These are phyloP conservation scores for Astyanax mexicanus DNA, from an alignment of 2,797 vertebrate species.

Conservation along the genomic window DNA sequence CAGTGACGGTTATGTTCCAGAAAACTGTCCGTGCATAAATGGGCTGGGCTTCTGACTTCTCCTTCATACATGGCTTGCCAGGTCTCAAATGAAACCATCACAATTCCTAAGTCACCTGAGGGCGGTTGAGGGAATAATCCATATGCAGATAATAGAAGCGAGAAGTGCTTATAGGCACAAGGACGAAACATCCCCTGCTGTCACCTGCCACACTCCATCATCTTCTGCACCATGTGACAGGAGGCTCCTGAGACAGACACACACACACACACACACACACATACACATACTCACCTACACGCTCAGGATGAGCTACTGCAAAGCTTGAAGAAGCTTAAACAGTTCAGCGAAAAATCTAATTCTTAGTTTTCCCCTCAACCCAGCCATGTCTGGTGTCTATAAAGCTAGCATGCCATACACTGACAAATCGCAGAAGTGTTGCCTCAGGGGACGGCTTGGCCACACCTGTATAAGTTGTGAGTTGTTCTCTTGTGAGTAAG, in stretches of 20 bases:
- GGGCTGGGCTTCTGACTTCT: conserved; percentile 24
- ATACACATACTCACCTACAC: conserved; percentile 1
- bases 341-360: neutral
- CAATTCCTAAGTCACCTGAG: conserved; percentile 40
- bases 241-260: conserved; percentile 37
- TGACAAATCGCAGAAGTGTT: no score
- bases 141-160: conserved; percentile 47
- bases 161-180: conserved; percentile 42
- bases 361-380: neutral
- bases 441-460: no score
- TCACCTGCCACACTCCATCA: conserved; percentile 49
- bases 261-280: conserved; percentile 7
- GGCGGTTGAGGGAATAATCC: conserved; percentile 44
- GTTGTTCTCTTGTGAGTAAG: no score
- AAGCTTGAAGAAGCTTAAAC: neutral
- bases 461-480: no score
- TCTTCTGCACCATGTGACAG: conserved; percentile 38
- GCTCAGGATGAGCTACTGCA: neutral
- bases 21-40: neutral
- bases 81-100: conserved; percentile 20
- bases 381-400: neutral
- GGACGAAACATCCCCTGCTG: conserved; percentile 33
- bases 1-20: neutral
- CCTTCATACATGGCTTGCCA: conserved; percentile 47
- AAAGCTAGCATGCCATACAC: neutral